Percentiles rank a stretch among this genome's conserved stretches.
Evolutionary conservation across 2,113 vertebrate genomes (phyloP).

Genomic region (Neopipo cinnamomea): DNA sequence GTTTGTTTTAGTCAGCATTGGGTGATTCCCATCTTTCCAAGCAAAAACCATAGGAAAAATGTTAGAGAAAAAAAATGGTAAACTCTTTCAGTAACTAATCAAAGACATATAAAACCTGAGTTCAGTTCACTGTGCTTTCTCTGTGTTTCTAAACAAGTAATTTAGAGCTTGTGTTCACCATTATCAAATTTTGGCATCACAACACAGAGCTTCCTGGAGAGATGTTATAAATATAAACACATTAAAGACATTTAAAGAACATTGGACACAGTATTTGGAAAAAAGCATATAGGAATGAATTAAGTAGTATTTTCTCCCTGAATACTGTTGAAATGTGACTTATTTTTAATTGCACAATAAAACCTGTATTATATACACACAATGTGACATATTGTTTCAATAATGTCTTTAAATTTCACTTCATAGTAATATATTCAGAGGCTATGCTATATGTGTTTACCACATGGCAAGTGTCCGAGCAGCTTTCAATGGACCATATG

Average conservation of each 20-base stretch:
- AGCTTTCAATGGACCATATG: slow-evolving; percentile 93
- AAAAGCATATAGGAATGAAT: not conserved
- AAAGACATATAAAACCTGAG: not conserved
- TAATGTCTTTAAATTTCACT: slow-evolving; percentile 13
- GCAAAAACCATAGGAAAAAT: not conserved
- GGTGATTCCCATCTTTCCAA: not conserved
- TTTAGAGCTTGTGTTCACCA: not conserved
- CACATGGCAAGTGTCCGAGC: slow-evolving; percentile 92
- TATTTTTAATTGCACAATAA: not conserved
- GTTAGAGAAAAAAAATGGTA: not conserved
- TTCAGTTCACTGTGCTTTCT: not conserved
- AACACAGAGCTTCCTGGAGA: not conserved
- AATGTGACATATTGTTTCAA: not conserved
- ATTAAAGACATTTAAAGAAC: not conserved
- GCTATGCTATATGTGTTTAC: slow-evolving; percentile 93
- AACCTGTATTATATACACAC: not conserved
- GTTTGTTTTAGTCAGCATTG: not conserved
- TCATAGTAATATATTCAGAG: slow-evolving; percentile 89
- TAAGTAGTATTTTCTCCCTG: not conserved
- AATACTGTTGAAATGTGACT: not conserved
- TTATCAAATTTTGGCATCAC: not conserved
- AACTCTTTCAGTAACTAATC: not conserved
- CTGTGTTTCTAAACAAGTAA: not conserved
- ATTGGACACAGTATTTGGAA: not conserved
- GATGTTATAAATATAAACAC: not conserved